Evolutionary conservation across 2,113 vertebrate species (phyloP).

Genomic region (Bettongia penicillata): DNA sequence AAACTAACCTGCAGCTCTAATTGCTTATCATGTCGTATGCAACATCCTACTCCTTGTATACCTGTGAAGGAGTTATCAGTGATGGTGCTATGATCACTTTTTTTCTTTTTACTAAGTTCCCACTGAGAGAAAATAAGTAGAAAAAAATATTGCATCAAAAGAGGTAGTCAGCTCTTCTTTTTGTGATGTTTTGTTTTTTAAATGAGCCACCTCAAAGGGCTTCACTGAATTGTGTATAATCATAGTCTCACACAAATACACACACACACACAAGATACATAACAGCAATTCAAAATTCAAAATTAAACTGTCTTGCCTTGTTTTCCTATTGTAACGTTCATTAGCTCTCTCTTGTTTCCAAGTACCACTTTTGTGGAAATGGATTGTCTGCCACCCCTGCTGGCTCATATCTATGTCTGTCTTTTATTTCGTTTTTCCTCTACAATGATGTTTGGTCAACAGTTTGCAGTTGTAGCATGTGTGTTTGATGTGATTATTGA

Average conservation of each 20-base stretch:
- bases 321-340: not conserved
- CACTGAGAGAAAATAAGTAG: not conserved
- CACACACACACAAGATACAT: not conserved
- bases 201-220: not conserved
- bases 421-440: not conserved
- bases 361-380: not conserved
- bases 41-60: not conserved
- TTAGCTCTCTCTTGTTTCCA: not conserved
- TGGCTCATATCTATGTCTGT: conserved; percentile 19
- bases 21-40: conserved; percentile 2
- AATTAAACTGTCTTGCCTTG: not conserved
- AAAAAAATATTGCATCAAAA: not conserved
- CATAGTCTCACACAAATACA: no score
- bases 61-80: not conserved
- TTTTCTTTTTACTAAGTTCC: not conserved
- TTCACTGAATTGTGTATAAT: not conserved
- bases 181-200: not conserved
- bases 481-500: not conserved
- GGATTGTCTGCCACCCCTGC: not conserved
- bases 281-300: conserved; percentile 9
- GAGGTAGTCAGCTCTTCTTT: not conserved
- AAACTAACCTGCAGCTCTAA: conserved; percentile 48
- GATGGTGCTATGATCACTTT: not conserved
- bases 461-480: not conserved
- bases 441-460: not conserved